These are phyloP conservation scores for Notolepis coatsorum DNA, from an alignment of 2,797 vertebrate genomes.

Conservation along the genomic window DNA sequence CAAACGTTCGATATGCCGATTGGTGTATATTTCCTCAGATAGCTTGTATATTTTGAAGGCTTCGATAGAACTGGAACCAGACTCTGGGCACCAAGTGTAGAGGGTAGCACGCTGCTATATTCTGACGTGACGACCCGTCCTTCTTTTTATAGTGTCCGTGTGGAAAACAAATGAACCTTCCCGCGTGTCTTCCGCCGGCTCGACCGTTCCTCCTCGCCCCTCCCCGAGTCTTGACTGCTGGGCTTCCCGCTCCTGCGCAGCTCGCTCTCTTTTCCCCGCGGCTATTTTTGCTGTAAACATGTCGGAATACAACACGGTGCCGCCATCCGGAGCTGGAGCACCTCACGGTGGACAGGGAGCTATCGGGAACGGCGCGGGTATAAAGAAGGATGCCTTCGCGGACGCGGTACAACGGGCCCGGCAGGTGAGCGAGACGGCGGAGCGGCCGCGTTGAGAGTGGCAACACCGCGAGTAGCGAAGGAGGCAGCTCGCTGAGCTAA, in stretches of 20 bases:
- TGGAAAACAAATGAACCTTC: no score
- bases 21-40: no score
- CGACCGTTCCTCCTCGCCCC: background rate
- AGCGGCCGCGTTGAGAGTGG: background rate
- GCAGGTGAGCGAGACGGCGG: slow-evolving; percentile 69
- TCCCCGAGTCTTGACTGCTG: background rate
- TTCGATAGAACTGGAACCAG: no score
- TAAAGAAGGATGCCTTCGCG: slow-evolving; percentile 84
- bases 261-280: slow-evolving; percentile 31
- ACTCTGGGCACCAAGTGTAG: no score
- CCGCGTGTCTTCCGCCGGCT: slow-evolving; percentile 16
- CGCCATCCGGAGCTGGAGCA: slow-evolving; percentile 66
- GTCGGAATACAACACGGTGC: slow-evolving; percentile 76
- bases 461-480: background rate
- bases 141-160: no score
- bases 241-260: slow-evolving; percentile 45
- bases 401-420: slow-evolving; percentile 84
- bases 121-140: no score
- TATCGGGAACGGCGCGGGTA: slow-evolving; percentile 70
- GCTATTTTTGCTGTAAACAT: slow-evolving; percentile 22
- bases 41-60: no score
- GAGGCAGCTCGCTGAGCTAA: background rate
- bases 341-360: slow-evolving; percentile 69
- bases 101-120: no score
- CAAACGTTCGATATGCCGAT: no score